phyloP scores from a whole-genome alignment of 92 coral and sea anemone species.

The Siderastrea radians region DNA sequence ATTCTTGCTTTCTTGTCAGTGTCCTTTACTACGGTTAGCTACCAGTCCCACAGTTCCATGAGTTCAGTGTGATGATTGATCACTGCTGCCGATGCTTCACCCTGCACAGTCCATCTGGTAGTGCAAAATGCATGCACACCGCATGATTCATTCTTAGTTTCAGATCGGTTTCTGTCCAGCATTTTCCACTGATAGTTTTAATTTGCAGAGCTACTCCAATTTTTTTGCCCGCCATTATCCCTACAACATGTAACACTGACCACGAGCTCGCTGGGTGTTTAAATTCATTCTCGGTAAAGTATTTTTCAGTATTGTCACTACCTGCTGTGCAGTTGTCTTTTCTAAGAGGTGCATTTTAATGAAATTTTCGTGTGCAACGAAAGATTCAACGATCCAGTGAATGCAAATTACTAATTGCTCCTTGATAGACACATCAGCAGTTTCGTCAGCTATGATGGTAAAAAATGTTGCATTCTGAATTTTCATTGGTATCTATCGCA shows the following conservation, averaged over 20 bases:
- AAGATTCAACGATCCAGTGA: constrained; percentile 59
- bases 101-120: constrained; percentile 71
- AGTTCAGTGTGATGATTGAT: constrained; percentile 62
- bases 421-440: constrained; percentile 68
- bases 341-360: constrained; percentile 51
- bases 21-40: constrained; percentile 41
- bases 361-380: constrained; percentile 58
- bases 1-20: constrained; percentile 71
- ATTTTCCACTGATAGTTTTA: constrained; percentile 59
- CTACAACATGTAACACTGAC: constrained; percentile 64
- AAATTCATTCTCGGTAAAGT: constrained; percentile 36
- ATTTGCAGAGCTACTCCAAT: constrained; percentile 67
- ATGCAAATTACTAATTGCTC: constrained; percentile 71
- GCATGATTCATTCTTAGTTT: not conserved
- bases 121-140: constrained; percentile 71
- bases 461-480: constrained; percentile 42
- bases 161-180: not conserved
- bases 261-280: constrained; percentile 52
- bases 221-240: constrained; percentile 60
- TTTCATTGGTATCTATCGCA: constrained; percentile 40
- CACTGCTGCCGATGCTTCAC: constrained; percentile 64
- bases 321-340: constrained; percentile 53
- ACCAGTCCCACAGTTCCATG: constrained; percentile 67
- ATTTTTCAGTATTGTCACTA: constrained; percentile 36
- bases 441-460: constrained; percentile 75